A percentile compares a stretch with the other conserved stretches of the same genome.
phyloP scores from a whole-genome alignment of 2,888 invertebrate genomes.

The Pristionchus fissidentatus region DNA sequence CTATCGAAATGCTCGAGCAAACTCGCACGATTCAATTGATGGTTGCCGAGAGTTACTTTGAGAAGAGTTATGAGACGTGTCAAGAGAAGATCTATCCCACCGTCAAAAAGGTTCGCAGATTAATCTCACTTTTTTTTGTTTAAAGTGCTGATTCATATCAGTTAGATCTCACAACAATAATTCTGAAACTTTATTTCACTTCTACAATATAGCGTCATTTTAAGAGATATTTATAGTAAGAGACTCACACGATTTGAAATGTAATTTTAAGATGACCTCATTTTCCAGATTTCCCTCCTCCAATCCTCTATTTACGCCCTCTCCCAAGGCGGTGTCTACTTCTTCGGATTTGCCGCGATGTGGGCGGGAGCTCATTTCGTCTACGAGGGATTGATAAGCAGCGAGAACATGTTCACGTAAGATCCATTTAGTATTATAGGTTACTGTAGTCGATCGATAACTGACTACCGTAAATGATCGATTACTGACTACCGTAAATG shows the following conservation, averaged over 20 bases:
- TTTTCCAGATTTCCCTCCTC: background rate
- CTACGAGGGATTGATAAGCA: background rate
- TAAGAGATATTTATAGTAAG: too few relatives aligned
- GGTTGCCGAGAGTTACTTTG: slow-evolving; percentile 75
- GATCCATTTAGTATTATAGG: background rate
- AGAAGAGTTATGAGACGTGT: slow-evolving; percentile 67
- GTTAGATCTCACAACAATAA: too few relatives aligned
- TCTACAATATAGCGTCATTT: too few relatives aligned
- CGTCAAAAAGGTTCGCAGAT: background rate
- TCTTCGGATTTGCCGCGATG: slow-evolving; percentile 27
- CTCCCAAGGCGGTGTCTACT: slow-evolving; percentile 28
- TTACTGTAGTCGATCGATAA: background rate
- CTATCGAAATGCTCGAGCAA: slow-evolving; percentile 77
- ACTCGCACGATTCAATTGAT: slow-evolving; percentile 77
- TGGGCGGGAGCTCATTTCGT: slow-evolving; percentile 5
- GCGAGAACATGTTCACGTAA: slow-evolving; percentile 40
- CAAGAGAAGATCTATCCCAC: slow-evolving; percentile 44
- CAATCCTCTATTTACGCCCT: slow-evolving; percentile 26
- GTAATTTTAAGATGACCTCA: too few relatives aligned
- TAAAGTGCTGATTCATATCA: background rate
- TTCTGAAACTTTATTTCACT: too few relatives aligned
- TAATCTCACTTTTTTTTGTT: background rate
- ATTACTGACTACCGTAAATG: too few relatives aligned
- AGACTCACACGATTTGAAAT: too few relatives aligned
- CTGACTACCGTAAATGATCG: too few relatives aligned